phyloP scores from a whole-genome alignment of 2,888 invertebrate species.

The Phyllotreta cruciferae region DNA sequence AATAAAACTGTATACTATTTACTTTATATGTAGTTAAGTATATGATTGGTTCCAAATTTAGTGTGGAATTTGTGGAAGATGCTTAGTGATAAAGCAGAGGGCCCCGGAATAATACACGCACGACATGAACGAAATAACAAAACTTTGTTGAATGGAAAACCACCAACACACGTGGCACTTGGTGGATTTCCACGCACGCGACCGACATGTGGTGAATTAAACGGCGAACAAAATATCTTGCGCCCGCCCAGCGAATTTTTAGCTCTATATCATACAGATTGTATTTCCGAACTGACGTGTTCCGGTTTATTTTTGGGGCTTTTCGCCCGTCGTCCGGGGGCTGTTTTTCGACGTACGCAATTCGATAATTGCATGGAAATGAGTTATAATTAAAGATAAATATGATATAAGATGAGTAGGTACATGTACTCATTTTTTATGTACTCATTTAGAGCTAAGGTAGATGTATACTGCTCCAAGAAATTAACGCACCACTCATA shows the following conservation, averaged over 20 bases:
- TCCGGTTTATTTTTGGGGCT: conserved; percentile 17
- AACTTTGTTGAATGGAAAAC: conserved; percentile 37
- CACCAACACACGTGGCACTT: conserved; percentile 54
- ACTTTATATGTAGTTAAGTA: no score
- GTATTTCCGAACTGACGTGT: conserved; percentile 35
- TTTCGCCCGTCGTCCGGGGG: conserved; percentile 29
- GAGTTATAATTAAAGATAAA: no score
- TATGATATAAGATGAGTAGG: no score
- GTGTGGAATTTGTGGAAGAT: no score
- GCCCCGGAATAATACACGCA: no score
- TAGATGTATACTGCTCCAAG: no score
- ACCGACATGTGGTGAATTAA: conserved; percentile 55
- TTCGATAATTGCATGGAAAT: neutral
- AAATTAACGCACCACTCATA: no score
- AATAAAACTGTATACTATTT: no score
- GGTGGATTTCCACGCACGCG: conserved; percentile 56
- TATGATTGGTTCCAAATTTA: no score
- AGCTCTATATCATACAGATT: conserved; percentile 32
- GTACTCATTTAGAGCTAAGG: no score
- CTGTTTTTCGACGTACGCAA: neutral
- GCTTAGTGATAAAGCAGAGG: no score
- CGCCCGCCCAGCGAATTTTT: conserved; percentile 22
- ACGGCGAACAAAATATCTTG: conserved; percentile 29
- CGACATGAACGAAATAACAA: conserved; percentile 27
- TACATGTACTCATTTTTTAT: no score